phyloP scores from a whole-genome alignment of 2,888 invertebrate species.

The Sipha maydis region DNA sequence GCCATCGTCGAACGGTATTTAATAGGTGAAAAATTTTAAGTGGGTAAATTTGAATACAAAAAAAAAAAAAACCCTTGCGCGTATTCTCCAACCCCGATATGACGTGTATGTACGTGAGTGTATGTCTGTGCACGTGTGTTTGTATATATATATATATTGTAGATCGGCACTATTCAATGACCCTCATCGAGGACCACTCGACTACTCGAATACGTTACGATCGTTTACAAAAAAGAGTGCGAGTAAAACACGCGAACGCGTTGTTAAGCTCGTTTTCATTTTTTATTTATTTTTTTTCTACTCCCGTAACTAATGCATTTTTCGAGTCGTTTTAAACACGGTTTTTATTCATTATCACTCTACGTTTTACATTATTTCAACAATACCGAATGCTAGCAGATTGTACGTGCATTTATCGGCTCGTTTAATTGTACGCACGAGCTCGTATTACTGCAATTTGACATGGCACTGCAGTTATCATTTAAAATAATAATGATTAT shows the following conservation, averaged over 20 bases:
- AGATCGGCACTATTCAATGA: not conserved
- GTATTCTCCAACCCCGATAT: not conserved
- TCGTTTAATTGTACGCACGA: no score
- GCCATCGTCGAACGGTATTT: not conserved
- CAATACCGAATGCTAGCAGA: not conserved
- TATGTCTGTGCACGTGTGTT: no score
- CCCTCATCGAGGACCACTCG: not conserved
- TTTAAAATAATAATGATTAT: no score
- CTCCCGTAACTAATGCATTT: not conserved
- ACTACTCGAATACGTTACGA: not conserved
- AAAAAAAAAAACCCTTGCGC: not conserved
- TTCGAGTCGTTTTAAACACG: not conserved
- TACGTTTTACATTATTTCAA: no score
- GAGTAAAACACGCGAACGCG: not conserved
- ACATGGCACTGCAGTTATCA: no score
- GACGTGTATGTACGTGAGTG: no score
- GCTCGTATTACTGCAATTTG: no score
- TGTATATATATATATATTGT: not conserved
- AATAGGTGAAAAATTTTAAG: not conserved
- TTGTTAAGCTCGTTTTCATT: not conserved
- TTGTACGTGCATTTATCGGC: not conserved
- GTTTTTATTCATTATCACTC: not conserved
- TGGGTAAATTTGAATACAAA: not conserved
- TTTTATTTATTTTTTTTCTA: not conserved
- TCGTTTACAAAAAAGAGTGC: not conserved